Percentiles rank a stretch among this genome's conserved stretches.
phyloP scores from a whole-genome alignment of 2,113 vertebrate genomes.

The Rhynchomys soricoides region DNA sequence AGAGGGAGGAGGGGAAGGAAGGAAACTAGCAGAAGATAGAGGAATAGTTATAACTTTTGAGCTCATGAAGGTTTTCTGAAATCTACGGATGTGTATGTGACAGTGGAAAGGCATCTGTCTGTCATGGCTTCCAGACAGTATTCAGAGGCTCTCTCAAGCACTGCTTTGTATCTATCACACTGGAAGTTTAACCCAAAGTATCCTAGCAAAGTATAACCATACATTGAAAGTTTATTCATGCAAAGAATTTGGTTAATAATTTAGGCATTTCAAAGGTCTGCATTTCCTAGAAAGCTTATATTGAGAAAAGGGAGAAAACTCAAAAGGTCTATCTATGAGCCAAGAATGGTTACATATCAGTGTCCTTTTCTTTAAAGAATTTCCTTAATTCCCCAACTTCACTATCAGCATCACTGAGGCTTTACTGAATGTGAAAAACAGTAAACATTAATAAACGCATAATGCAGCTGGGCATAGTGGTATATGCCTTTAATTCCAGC shows the following conservation, averaged over 20 bases:
- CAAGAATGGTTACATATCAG: background rate
- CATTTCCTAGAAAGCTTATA: slow-evolving; percentile 29
- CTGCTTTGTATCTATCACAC: background rate
- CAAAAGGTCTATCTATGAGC: background rate
- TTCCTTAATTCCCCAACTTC: background rate
- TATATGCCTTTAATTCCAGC: background rate
- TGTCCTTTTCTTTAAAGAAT: background rate
- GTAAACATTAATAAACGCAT: background rate
- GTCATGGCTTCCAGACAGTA: background rate
- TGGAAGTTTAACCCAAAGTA: background rate
- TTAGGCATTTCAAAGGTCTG: slow-evolving; percentile 6
- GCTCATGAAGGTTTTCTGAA: background rate
- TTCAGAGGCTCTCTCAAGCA: background rate
- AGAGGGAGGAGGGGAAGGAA: background rate
- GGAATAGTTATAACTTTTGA: slow-evolving; percentile 25
- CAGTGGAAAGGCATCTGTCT: background rate
- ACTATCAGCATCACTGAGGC: background rate
- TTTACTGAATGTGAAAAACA: background rate
- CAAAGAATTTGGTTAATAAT: slow-evolving; percentile 32
- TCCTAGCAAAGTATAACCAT: background rate
- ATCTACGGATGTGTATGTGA: background rate
- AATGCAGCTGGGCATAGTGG: background rate
- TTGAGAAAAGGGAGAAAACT: background rate
- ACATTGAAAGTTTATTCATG: background rate
- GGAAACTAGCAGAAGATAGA: slow-evolving; percentile 35